These are phyloP conservation scores for Aporrectodea caliginosa DNA, from an alignment of 1,140 invertebrate genomes.

Conservation along the genomic window DNA sequence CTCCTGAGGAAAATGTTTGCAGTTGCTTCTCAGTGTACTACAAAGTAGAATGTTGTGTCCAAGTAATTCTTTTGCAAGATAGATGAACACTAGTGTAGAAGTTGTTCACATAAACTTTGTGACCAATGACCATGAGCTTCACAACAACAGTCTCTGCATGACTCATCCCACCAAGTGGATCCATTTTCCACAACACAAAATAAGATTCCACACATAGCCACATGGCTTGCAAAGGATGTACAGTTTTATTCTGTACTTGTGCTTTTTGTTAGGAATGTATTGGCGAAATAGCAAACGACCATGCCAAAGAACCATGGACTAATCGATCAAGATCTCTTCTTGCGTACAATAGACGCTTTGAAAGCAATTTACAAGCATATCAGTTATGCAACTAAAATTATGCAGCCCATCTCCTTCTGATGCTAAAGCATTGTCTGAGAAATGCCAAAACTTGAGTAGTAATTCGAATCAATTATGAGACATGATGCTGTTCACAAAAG, in stretches of 20 bases:
- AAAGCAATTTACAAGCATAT: neutral
- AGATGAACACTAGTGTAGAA: neutral
- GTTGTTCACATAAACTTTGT: neutral
- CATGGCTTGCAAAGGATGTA: neutral
- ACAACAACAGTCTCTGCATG: neutral
- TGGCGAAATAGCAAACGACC: neutral
- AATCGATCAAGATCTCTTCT: neutral
- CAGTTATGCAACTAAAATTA: neutral
- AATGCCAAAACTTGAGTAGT: neutral
- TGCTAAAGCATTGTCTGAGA: neutral
- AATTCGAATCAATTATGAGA: neutral
- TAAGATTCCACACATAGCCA: neutral
- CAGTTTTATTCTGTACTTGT: neutral
- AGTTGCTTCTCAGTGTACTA: neutral
- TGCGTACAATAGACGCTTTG: neutral
- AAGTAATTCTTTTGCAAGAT: neutral
- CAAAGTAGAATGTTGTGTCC: neutral
- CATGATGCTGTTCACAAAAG: neutral
- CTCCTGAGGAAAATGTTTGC: neutral
- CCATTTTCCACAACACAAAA: neutral
- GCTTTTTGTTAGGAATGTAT: neutral
- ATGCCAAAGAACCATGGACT: neutral
- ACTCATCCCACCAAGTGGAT: neutral
- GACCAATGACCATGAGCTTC: neutral
- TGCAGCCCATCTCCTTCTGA: neutral